A percentile compares a stretch with the other conserved stretches of the same genome.
These are phyloP conservation scores for Dendrocincla tyrannina DNA, from an alignment of 2,797 vertebrate species.

Conservation along the genomic window DNA sequence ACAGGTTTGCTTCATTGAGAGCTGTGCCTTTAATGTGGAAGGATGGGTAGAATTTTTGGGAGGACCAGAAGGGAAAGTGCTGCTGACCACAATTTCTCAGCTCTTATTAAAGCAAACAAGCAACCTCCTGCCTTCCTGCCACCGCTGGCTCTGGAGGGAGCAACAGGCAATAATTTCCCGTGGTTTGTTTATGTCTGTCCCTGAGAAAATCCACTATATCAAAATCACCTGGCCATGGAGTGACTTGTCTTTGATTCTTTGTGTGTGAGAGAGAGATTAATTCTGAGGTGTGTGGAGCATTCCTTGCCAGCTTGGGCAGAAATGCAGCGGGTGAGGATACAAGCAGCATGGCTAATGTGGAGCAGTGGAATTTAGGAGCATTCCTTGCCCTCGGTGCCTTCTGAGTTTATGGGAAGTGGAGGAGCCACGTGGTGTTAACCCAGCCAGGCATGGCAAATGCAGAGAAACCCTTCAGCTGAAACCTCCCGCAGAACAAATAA, in stretches of 20 bases:
- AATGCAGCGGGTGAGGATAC: background rate
- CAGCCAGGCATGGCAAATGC: background rate
- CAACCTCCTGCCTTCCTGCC: background rate
- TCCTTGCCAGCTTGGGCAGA: background rate
- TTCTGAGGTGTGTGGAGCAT: background rate
- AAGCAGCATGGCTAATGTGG: background rate
- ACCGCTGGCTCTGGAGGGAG: background rate
- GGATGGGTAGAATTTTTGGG: background rate
- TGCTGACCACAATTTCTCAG: background rate
- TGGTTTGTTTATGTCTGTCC: conserved; percentile 15
- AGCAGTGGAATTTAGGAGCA: background rate
- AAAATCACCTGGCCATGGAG: background rate
- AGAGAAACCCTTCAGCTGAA: background rate
- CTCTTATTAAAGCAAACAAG: background rate
- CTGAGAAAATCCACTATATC: background rate
- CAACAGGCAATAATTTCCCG: background rate
- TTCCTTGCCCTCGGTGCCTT: background rate
- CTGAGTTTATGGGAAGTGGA: background rate
- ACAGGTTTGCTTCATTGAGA: background rate
- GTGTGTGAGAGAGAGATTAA: background rate
- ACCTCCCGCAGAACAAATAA: background rate
- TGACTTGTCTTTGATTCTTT: background rate
- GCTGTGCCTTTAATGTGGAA: background rate
- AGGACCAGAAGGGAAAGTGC: background rate
- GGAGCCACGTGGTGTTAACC: background rate